Base-by-base conservation (phyloP, 1,140 invertebrate species). In the Drosophila pseudoananassae region DNA sequence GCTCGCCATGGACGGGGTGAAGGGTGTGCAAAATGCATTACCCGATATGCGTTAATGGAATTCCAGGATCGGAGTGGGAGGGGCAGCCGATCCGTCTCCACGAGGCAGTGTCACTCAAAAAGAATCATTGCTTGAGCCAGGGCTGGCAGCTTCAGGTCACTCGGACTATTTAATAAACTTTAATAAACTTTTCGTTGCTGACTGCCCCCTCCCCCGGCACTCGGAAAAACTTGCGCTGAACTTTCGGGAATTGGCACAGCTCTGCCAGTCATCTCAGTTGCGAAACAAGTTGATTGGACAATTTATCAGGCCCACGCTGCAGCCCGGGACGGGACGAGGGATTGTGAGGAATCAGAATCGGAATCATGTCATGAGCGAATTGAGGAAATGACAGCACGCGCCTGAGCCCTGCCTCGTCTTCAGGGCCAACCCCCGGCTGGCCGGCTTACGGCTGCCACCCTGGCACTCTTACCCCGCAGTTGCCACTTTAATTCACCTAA, bases 201-300 rank as follows among this genome's bases (percentile, higher is more conserved):
- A 53, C 50, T 54, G 47, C 12, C 29, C 29, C 6, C 9, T 25
- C 9, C 5, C 29, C 23, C 31, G 7, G 1, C 15, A 20, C n/a
- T n/a, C 6, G 7, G 15, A 15, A 63, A 76, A 78, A 57, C 20
- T 80, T 87, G 49, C 55, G 51, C 57, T 29, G 12, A 17, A 78
- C 51, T 78, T 52, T 69, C 29, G 57, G 31, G 65, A 77, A 78
- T 76, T 88, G 65, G 75, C 78, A 72, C 51, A 66, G 76, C 51
- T 49, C 65, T 78, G 31, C 6, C 25, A 27, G 25, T 5, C 25
- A 27, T 5, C 25, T 8, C 82, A 87, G 78, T 88, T 88, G 71
- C 75, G 78, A 83, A 88, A 83, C 72, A 88, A 88, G 83, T 88
- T 88, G 85, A 79, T 88, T 88, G 78, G 88, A 83, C 83, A 79